phyloP scores from a whole-genome alignment of 2,888 invertebrate genomes.

The Chrysotoxum bicinctum region DNA sequence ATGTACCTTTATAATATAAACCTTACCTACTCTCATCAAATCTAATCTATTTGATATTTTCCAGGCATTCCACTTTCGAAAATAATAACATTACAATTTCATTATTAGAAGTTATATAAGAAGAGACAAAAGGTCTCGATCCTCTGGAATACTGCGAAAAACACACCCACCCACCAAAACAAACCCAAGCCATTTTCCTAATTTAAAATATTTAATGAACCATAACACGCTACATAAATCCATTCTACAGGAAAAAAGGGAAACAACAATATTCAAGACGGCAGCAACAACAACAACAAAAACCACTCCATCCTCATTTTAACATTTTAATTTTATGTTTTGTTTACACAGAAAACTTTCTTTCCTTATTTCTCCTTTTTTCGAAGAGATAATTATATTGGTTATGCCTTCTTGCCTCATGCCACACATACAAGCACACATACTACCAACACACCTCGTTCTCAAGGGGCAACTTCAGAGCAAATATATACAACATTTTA shows the following conservation, averaged over 20 bases:
- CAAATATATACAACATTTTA: neutral
- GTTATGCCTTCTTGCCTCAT: neutral
- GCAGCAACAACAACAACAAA: neutral
- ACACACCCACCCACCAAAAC: neutral
- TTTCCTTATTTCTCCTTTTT: neutral
- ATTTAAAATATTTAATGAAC: constrained; percentile 66
- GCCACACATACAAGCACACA: neutral
- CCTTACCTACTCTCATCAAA: constrained; percentile 4
- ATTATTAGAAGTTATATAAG: constrained; percentile 24
- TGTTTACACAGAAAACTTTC: constrained; percentile 37
- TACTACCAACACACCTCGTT: neutral
- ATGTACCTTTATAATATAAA: neutral
- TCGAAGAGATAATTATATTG: neutral
- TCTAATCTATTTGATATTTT: constrained; percentile 34
- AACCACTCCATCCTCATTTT: constrained; percentile 28
- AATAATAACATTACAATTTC: constrained; percentile 41
- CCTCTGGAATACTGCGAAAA: neutral
- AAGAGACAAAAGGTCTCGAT: constrained; percentile 5
- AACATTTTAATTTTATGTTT: constrained; percentile 52
- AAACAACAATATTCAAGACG: neutral
- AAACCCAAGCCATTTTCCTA: constrained; percentile 42
- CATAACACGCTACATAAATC: constrained; percentile 55
- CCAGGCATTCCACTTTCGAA: constrained; percentile 23
- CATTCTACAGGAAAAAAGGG: neutral
- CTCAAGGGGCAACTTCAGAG: neutral